phyloP scores from a whole-genome alignment of 1,140 invertebrate genomes.

The Callitettix versicolor region DNA sequence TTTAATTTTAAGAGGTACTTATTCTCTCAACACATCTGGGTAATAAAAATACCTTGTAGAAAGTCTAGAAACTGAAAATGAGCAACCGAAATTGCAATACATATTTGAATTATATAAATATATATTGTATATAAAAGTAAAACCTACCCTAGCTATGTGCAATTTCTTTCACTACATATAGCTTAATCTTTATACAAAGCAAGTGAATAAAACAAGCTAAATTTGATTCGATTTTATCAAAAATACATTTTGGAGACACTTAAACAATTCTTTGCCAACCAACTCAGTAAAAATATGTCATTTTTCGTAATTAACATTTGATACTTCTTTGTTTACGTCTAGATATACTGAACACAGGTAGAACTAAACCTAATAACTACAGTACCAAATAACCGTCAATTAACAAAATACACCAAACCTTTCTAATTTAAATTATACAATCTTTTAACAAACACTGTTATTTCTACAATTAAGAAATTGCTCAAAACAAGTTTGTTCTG shows the following conservation, averaged over 20 bases:
- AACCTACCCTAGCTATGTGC: too few species aligned
- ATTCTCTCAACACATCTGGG: too few species aligned
- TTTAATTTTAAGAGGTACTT: too few species aligned
- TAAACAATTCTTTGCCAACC: conserved; percentile 1
- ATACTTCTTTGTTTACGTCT: background rate
- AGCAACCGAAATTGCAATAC: too few species aligned
- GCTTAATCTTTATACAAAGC: too few species aligned
- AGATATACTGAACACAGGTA: too few species aligned
- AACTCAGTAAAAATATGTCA: conserved; percentile 13
- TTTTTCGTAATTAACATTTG: conserved; percentile 6
- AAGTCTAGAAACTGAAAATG: too few species aligned
- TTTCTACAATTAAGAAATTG: background rate
- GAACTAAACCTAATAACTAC: conserved; percentile 6
- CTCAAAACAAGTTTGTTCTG: background rate
- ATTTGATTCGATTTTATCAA: conserved; percentile 11
- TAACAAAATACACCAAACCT: conserved; percentile 11
- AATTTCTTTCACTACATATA: too few species aligned
- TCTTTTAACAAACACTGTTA: background rate
- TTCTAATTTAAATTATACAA: background rate
- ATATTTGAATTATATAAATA: too few species aligned
- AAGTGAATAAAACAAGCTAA: background rate
- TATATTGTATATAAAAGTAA: too few species aligned
- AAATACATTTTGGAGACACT: conserved; percentile 12
- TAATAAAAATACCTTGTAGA: too few species aligned
- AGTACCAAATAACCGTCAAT: background rate